Percentiles rank a stretch among this genome's conserved stretches.
Evolutionary conservation across 1,140 invertebrate genomes (phyloP).

Genomic region (Pogonomyrmex californicus): DNA sequence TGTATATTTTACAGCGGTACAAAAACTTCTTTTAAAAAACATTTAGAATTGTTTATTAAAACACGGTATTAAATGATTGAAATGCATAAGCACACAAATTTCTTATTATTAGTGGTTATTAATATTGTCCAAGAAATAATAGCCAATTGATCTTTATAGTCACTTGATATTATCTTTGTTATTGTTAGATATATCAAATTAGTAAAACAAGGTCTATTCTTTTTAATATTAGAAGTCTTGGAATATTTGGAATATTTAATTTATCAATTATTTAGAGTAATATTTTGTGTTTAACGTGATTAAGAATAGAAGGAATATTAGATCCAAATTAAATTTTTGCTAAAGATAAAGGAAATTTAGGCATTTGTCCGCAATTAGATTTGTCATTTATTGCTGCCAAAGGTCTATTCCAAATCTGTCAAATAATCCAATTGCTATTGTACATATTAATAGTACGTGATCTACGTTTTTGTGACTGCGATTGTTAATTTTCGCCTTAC

Average conservation of each 20-base stretch:
- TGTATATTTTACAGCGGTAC: background rate
- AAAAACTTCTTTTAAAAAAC: constrained; percentile 13
- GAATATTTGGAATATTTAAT: background rate
- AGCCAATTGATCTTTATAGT: background rate
- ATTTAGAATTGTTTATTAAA: background rate
- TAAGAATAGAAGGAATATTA: background rate
- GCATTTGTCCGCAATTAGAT: background rate
- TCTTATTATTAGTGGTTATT: background rate
- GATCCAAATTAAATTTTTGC: background rate
- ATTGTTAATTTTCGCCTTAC: constrained; percentile 41
- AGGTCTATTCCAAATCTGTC: background rate
- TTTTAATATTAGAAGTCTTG: background rate
- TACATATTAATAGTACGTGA: constrained; percentile 10
- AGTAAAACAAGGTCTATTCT: background rate
- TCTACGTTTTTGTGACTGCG: background rate
- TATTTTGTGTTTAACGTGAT: background rate
- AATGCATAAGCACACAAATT: background rate
- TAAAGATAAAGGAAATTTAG: background rate
- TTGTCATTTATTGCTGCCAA: background rate
- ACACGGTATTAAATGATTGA: background rate
- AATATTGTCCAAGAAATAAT: background rate
- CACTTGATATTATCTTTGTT: too few species aligned
- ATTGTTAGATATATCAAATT: background rate
- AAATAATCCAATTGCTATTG: background rate
- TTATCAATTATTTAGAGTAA: background rate